Percentiles rank a stretch among this genome's conserved stretches.
phyloP scores from a whole-genome alignment of 2,888 invertebrate species.

The Nysson spinosus region DNA sequence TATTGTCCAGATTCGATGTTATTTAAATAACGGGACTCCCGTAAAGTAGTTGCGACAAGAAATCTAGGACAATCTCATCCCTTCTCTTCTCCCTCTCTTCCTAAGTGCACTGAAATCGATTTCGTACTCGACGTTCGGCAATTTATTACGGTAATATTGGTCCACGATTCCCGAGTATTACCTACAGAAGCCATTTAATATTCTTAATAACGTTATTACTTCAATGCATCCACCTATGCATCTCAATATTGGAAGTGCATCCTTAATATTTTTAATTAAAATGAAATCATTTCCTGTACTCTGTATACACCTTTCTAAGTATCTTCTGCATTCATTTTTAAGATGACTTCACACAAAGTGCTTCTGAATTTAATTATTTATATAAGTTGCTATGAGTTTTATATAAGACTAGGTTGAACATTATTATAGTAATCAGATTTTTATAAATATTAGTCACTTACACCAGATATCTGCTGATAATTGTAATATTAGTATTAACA shows the following conservation, averaged over 20 bases:
- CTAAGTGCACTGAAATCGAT: conserved; percentile 23
- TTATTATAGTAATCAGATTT: no score
- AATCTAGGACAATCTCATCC: conserved; percentile 3
- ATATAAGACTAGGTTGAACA: no score
- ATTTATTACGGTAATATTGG: conserved; percentile 33
- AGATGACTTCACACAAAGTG: background rate
- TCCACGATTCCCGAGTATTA: conserved; percentile 2
- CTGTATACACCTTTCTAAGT: no score
- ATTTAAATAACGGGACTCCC: conserved; percentile 24
- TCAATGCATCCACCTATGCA: background rate
- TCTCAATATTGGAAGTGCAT: no score
- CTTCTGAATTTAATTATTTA: no score
- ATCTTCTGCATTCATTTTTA: background rate
- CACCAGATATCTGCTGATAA: no score
- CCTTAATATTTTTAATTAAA: background rate
- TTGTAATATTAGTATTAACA: no score
- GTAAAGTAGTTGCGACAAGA: conserved; percentile 7
- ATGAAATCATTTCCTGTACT: no score
- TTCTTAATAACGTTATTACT: conserved; percentile 12
- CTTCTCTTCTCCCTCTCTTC: background rate
- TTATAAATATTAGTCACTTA: no score
- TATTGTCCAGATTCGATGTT: background rate
- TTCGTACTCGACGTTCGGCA: conserved; percentile 6
- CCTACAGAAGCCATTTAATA: conserved; percentile 17
- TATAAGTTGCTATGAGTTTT: no score